phyloP scores from a whole-genome alignment of 2,888 invertebrate species.

The Thecophora atra region DNA sequence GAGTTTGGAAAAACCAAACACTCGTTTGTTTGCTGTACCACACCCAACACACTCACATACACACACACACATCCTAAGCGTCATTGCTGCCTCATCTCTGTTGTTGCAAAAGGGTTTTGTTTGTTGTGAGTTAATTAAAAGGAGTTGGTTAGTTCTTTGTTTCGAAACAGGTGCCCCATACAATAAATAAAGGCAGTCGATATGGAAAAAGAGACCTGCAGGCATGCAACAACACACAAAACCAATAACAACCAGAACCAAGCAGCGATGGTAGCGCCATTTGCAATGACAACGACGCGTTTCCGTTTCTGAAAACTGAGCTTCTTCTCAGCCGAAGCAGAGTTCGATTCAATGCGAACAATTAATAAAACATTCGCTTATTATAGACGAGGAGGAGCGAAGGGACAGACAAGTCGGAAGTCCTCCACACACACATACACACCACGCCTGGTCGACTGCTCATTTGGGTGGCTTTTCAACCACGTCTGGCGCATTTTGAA shows the following conservation, averaged over 20 bases:
- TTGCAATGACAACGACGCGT: background rate
- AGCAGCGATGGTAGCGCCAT: too few relatives aligned
- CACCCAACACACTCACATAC: background rate
- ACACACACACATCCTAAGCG: background rate
- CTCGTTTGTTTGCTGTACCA: background rate
- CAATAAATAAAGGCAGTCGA: background rate
- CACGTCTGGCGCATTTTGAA: background rate
- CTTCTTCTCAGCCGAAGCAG: conserved; percentile 1
- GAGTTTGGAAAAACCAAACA: too few relatives aligned
- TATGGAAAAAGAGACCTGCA: background rate
- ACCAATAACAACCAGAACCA: too few relatives aligned
- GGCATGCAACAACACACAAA: background rate
- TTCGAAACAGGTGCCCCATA: background rate
- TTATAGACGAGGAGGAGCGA: background rate
- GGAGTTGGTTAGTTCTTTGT: conserved; percentile 44
- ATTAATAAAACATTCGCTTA: conserved; percentile 33
- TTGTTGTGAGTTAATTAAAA: conserved; percentile 65
- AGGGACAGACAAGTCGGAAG: background rate
- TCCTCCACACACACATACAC: background rate
- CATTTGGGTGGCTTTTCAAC: background rate
- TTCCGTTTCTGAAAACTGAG: conserved; percentile 19
- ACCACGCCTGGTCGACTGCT: background rate
- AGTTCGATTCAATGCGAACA: conserved; percentile 14
- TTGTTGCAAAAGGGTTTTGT: conserved; percentile 20
- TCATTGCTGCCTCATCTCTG: background rate